Conservation (phyloP, 2,888 invertebrate species). For the Catocala sponsa region DNA sequence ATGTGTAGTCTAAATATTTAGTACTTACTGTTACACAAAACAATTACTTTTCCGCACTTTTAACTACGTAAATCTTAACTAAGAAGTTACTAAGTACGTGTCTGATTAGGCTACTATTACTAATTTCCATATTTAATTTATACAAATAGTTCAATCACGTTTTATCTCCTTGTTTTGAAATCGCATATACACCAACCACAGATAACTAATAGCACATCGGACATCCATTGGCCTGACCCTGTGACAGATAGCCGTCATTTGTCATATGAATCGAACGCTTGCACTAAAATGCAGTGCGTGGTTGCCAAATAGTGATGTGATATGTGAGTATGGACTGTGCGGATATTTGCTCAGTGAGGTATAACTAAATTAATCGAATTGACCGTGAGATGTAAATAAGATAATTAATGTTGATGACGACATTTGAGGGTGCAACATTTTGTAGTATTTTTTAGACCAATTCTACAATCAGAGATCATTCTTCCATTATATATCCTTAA, state of each 20-base stretch:
- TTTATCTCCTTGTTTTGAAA: conserved; percentile 15
- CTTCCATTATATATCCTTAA: no score
- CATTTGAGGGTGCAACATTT: no score
- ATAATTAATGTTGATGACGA: no score
- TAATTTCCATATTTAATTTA: conserved; percentile 8
- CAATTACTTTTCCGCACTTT: no score
- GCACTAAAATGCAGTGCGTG: conserved; percentile 53
- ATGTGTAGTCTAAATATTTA: no score
- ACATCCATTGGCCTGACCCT: conserved; percentile 72
- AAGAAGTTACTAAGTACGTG: no score
- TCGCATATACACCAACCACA: conserved; percentile 41
- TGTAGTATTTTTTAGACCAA: no score
- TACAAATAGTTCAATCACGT: conserved; percentile 15
- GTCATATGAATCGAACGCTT: conserved; percentile 55
- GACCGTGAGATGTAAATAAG: no score
- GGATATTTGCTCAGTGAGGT: conserved; percentile 13
- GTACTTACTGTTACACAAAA: no score
- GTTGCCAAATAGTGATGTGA: conserved; percentile 35
- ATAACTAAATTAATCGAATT: no score
- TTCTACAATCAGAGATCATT: no score
- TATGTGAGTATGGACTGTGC: conserved; percentile 34
- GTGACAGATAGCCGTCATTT: conserved; percentile 75
- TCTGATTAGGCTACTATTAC: neutral
- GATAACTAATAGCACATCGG: conserved; percentile 49
- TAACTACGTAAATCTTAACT: no score